Evolutionary conservation across 1,140 invertebrate species (phyloP).

Genomic region (Geopemphigus sp.): DNA sequence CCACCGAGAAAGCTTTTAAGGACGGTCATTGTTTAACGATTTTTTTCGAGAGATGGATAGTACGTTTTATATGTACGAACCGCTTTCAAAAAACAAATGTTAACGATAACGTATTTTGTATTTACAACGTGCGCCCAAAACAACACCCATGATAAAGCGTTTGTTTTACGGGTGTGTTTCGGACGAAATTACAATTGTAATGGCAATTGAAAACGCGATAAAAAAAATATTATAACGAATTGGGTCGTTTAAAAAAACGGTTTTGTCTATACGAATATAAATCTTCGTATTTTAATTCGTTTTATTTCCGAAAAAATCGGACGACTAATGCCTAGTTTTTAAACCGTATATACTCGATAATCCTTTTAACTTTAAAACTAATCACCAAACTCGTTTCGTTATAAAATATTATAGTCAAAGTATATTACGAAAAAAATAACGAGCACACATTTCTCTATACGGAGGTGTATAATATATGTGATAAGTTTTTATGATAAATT

Average conservation of each 20-base stretch:
- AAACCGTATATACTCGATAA: too few species aligned
- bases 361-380: too few species aligned
- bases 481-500: too few species aligned
- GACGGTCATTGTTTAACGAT: background rate
- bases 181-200: background rate
- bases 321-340: too few species aligned
- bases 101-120: slow-evolving; percentile 1
- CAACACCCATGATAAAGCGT: slow-evolving; percentile 7
- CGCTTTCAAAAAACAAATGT: background rate
- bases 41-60: background rate
- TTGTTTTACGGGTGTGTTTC: slow-evolving; percentile 11
- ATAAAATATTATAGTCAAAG: too few species aligned
- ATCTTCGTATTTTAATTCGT: background rate
- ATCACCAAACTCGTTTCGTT: too few species aligned
- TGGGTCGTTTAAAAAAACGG: background rate
- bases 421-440: too few species aligned
- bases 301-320: background rate
- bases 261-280: background rate
- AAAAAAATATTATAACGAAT: slow-evolving; percentile 2
- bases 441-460: too few species aligned
- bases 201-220: background rate
- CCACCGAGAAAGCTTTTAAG: background rate
- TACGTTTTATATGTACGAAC: background rate
- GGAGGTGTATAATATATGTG: too few species aligned
- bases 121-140: slow-evolving; percentile 8